A percentile compares a stretch with the other conserved stretches of the same genome.
These are phyloP conservation scores for Drosophila orosa DNA, from an alignment of 1,140 invertebrate genomes.

Conservation along the genomic window DNA sequence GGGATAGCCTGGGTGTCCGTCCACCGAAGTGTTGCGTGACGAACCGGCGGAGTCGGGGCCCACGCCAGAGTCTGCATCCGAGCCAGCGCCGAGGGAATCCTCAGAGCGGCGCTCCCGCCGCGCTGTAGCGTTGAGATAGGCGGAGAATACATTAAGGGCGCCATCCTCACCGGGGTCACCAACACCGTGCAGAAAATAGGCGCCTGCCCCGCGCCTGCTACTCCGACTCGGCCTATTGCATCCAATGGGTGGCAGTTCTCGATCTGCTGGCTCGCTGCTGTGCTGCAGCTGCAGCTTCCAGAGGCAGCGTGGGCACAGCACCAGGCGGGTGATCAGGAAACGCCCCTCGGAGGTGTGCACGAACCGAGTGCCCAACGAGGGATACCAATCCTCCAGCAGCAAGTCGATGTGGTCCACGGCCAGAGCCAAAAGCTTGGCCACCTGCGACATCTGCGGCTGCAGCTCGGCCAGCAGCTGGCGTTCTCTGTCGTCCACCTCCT, in stretches of 20 bases:
- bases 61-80: constrained; percentile 87
- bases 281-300: constrained; percentile 68
- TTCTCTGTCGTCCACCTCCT: constrained; percentile 57
- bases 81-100: constrained; percentile 82
- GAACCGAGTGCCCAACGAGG: constrained; percentile 96
- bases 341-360: constrained; percentile 98
- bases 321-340: constrained; percentile 96
- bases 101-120: constrained; percentile 73
- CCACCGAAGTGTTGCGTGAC: constrained; percentile 92
- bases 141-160: constrained; percentile 73
- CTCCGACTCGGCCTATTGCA: constrained; percentile 61
- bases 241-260: constrained; percentile 58
- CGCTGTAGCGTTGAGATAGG: constrained; percentile 76
- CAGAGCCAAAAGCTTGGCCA: constrained; percentile 94
- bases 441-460: constrained; percentile 90
- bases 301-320: constrained; percentile 96
- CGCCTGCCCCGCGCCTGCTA: constrained; percentile 35
- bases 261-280: constrained; percentile 63
- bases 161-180: constrained; percentile 70
- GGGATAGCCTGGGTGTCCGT: constrained; percentile 88
- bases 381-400: constrained; percentile 99
- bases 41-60: constrained; percentile 86
- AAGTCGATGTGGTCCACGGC: constrained; percentile 99
- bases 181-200: constrained; percentile 62
- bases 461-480: constrained; percentile 64